These are phyloP conservation scores for Ataeniobius toweri DNA, from an alignment of 2,797 vertebrate species.

Conservation along the genomic window DNA sequence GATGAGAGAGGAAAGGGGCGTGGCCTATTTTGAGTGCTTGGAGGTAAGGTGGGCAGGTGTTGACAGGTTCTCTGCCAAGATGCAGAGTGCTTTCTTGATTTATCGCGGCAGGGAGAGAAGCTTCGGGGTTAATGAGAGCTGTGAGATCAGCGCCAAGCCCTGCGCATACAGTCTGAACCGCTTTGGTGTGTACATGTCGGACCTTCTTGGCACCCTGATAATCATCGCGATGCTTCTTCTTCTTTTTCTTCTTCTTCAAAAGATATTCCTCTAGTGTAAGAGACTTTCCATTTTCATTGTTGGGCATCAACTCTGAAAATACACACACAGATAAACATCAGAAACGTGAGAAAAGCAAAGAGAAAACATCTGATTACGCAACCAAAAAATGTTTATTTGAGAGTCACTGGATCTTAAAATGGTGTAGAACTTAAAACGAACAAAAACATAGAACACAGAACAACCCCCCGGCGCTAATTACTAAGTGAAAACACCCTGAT, in stretches of 20 bases:
- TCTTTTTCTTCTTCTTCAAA: slow-evolving; percentile 94
- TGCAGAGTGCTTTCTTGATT: slow-evolving; percentile 82
- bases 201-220: slow-evolving; percentile 84
- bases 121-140: slow-evolving; percentile 63
- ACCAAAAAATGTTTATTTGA: too few species aligned
- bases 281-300: slow-evolving; percentile 89
- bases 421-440: too few species aligned
- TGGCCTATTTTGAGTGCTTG: slow-evolving; percentile 84
- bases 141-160: slow-evolving; percentile 79
- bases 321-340: slow-evolving; percentile 31
- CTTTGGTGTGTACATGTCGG: slow-evolving; percentile 87
- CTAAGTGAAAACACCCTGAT: too few species aligned
- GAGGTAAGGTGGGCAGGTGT: slow-evolving; percentile 60
- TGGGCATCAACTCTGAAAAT: slow-evolving; percentile 77
- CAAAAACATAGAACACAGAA: too few species aligned
- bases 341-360: not conserved
- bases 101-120: slow-evolving; percentile 64
- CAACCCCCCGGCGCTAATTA: too few species aligned
- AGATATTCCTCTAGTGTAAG: slow-evolving; percentile 87
- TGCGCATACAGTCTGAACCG: slow-evolving; percentile 89
- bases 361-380: not conserved
- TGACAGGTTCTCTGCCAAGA: slow-evolving; percentile 75
- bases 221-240: slow-evolving; percentile 92
- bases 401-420: too few species aligned
- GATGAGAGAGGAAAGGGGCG: slow-evolving; percentile 90